Percentiles rank a stretch among this genome's conserved stretches.
Evolutionary conservation across 2,113 vertebrate species (phyloP).

Genomic region (Centropus unirufus): DNA sequence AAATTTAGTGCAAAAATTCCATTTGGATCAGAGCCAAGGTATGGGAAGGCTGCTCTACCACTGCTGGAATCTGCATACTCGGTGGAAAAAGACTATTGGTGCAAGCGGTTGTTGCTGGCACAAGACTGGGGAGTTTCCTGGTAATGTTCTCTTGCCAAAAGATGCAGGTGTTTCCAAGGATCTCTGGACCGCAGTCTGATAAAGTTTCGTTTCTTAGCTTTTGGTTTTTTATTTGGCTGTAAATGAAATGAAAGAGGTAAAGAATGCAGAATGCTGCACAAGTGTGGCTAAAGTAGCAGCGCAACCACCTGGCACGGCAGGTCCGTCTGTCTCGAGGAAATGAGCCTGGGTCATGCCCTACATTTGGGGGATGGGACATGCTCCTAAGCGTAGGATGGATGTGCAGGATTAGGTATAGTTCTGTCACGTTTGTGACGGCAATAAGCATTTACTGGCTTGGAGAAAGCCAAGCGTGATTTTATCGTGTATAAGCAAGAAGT

Average conservation of each 20-base stretch:
- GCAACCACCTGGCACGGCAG: neutral
- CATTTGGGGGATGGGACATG: fast-evolving
- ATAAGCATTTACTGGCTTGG: neutral
- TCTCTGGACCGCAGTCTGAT: neutral
- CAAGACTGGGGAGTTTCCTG: neutral
- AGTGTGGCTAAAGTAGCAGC: neutral
- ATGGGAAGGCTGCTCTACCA: neutral
- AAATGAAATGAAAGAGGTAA: neutral
- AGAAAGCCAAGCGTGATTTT: neutral
- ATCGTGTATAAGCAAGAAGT: neutral
- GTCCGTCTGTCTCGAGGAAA: neutral
- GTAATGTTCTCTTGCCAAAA: neutral
- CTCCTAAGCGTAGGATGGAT: neutral
- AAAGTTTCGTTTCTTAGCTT: neutral
- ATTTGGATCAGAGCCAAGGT: neutral
- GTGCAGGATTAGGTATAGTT: neutral
- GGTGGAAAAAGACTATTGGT: neutral
- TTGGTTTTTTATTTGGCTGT: neutral
- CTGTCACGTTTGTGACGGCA: neutral
- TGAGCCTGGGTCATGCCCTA: neutral
- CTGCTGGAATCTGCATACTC: neutral
- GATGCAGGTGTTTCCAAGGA: neutral
- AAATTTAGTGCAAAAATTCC: neutral
- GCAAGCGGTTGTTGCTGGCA: neutral
- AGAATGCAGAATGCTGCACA: neutral